A percentile compares a stretch with the other conserved stretches of the same genome.
Evolutionary conservation across 2,888 invertebrate species (phyloP).

Genomic region (Protophormia terraenovae): DNA sequence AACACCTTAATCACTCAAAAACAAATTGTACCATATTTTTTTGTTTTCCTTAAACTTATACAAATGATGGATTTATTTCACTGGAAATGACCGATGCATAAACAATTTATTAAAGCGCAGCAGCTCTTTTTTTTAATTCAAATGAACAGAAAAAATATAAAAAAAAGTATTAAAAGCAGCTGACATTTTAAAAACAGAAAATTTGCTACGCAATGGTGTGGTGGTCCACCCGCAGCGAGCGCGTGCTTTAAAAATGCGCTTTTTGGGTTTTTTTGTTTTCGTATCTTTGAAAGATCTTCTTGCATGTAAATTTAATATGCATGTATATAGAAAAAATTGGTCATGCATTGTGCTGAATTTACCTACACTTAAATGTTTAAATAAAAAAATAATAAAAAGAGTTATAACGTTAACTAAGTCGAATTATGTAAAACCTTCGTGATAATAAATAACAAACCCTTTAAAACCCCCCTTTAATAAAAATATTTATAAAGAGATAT

Average conservation of each 20-base stretch:
- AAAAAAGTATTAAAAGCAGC: slow-evolving; percentile 33
- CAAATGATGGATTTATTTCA: slow-evolving; percentile 55
- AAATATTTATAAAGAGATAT: no score
- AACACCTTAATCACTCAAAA: slow-evolving; percentile 25
- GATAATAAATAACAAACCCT: no score
- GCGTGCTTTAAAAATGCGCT: slow-evolving; percentile 32
- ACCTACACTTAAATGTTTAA: slow-evolving; percentile 2
- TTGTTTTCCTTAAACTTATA: neutral
- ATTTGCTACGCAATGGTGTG: slow-evolving; percentile 28
- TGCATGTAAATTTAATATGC: slow-evolving; percentile 44
- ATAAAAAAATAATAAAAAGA: neutral
- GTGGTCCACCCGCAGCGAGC: slow-evolving; percentile 61
- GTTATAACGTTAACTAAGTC: neutral
- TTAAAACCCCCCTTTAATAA: no score
- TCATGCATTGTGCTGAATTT: slow-evolving; percentile 59
- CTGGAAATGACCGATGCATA: slow-evolving; percentile 45
- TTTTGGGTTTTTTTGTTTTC: neutral
- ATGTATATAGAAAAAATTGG: slow-evolving; percentile 36
- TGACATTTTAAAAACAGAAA: slow-evolving; percentile 34
- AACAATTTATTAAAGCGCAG: slow-evolving; percentile 21
- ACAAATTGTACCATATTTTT: neutral
- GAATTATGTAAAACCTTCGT: neutral
- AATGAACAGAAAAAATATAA: neutral
- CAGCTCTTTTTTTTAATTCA: neutral
- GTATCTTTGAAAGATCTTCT: slow-evolving; percentile 41